Conservation (phyloP, 1,140 invertebrate genomes). For the Odontomachus brunneus region DNA sequence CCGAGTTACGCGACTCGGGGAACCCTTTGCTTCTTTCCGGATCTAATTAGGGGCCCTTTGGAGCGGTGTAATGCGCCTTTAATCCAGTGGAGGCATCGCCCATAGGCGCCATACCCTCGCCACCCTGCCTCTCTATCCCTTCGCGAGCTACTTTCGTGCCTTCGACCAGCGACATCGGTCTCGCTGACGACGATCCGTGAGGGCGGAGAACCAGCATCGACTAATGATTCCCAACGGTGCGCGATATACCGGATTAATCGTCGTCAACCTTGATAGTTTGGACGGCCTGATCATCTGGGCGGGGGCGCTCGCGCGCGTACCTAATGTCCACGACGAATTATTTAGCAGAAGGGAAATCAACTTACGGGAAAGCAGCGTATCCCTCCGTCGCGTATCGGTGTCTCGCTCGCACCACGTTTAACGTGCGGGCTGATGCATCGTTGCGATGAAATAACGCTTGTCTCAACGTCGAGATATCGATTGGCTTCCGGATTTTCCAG, state of each 20-base stretch:
- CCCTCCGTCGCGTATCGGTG: background rate
- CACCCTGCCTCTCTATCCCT: conserved; percentile 8
- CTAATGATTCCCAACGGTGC: conserved; percentile 82
- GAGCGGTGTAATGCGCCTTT: conserved; percentile 83
- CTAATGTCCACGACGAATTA: conserved; percentile 70
- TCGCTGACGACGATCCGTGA: conserved; percentile 58
- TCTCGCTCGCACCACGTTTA: conserved; percentile 11
- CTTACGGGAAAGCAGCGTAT: conserved; percentile 46
- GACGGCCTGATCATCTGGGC: conserved; percentile 67
- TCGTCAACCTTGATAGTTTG: conserved; percentile 76
- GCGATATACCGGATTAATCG: conserved; percentile 81
- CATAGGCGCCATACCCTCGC: conserved; percentile 53
- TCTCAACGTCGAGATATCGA: background rate
- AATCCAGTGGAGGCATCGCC: conserved; percentile 79
- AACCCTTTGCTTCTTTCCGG: conserved; percentile 85
- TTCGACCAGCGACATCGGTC: conserved; percentile 74
- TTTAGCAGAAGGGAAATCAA: conserved; percentile 67
- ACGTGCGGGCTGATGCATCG: background rate
- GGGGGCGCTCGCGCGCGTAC: conserved; percentile 24
- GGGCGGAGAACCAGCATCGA: conserved; percentile 68
- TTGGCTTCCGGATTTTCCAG: background rate
- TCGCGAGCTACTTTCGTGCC: conserved; percentile 70
- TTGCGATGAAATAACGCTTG: background rate
- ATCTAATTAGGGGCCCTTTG: conserved; percentile 84
- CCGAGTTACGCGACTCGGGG: conserved; percentile 83